Conservation (phyloP, 2,888 invertebrate genomes). For the Leucophenga maculata region DNA sequence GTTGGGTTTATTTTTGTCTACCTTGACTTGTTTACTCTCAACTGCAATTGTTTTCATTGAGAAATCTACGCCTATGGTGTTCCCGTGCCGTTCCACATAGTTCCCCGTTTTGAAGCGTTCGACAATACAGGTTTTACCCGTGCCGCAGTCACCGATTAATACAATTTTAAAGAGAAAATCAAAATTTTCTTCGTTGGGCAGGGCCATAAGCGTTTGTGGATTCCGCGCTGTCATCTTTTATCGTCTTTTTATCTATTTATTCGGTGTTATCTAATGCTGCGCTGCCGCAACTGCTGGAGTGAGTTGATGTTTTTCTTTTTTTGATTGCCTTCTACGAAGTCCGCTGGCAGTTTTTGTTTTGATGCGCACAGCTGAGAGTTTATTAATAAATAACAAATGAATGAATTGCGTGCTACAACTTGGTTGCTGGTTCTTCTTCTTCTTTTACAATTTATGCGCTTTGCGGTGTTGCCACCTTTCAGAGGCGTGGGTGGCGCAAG, state of each 20-base stretch:
- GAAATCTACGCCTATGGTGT: conserved; percentile 98
- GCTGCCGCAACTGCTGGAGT: not conserved
- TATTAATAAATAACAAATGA: too few relatives aligned
- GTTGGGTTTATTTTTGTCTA: conserved; percentile 67
- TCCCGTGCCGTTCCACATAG: conserved; percentile 94
- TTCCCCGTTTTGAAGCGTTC: conserved; percentile 96
- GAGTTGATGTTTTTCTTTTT: not conserved
- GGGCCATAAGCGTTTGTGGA: conserved; percentile 83
- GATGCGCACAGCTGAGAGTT: too few relatives aligned
- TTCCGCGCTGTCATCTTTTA: conserved; percentile 80
- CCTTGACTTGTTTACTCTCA: conserved; percentile 96
- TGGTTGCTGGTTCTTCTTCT: too few relatives aligned
- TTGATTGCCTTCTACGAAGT: too few relatives aligned
- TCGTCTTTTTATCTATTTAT: not conserved
- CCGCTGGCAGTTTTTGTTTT: too few relatives aligned
- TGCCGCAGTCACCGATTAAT: conserved; percentile 91
- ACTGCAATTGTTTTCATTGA: conserved; percentile 97
- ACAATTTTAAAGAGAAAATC: conserved; percentile 96
- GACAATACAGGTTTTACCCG: conserved; percentile 95
- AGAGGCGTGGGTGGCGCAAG: too few relatives aligned
- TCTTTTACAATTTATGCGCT: too few relatives aligned
- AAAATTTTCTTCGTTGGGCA: conserved; percentile 84
- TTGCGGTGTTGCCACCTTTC: too few relatives aligned
- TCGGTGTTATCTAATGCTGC: not conserved
- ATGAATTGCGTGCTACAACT: too few relatives aligned